phyloP scores from a whole-genome alignment of 2,888 invertebrate species.

The Andricus curvator region DNA sequence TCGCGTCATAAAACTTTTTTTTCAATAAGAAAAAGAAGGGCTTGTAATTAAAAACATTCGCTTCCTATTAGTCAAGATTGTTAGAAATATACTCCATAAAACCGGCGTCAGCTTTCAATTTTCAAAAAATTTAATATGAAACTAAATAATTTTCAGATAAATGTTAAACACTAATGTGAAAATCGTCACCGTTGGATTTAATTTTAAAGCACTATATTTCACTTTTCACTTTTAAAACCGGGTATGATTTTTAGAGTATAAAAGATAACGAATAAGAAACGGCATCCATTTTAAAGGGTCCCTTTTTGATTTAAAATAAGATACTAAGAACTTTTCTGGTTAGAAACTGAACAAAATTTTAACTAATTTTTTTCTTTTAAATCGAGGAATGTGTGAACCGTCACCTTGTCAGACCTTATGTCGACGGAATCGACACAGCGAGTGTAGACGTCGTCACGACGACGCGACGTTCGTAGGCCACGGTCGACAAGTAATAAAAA shows the following conservation, averaged over 20 bases:
- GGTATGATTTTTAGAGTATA: neutral
- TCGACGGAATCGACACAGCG: conserved; percentile 38
- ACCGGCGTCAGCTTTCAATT: neutral
- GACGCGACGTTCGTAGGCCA: conserved; percentile 53
- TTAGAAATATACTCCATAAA: neutral
- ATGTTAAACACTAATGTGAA: neutral
- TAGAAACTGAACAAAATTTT: neutral
- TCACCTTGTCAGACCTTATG: conserved; percentile 49
- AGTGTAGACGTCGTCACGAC: conserved; percentile 46
- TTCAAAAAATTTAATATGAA: neutral
- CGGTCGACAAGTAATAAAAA: conserved; percentile 44
- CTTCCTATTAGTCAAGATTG: too few species aligned
- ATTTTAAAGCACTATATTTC: conserved; percentile 6
- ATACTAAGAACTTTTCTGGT: neutral
- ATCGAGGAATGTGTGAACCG: conserved; percentile 18
- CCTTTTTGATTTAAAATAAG: neutral
- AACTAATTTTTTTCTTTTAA: neutral
- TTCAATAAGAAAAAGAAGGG: too few species aligned
- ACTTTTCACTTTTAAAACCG: conserved; percentile 19
- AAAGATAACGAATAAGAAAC: neutral
- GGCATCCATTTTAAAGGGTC: neutral
- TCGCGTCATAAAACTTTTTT: too few species aligned
- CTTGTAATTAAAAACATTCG: too few species aligned
- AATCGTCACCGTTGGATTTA: neutral
- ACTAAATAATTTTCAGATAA: neutral